phyloP scores from a whole-genome alignment of 2,113 vertebrate species.

The Oxyruncus cristatus region DNA sequence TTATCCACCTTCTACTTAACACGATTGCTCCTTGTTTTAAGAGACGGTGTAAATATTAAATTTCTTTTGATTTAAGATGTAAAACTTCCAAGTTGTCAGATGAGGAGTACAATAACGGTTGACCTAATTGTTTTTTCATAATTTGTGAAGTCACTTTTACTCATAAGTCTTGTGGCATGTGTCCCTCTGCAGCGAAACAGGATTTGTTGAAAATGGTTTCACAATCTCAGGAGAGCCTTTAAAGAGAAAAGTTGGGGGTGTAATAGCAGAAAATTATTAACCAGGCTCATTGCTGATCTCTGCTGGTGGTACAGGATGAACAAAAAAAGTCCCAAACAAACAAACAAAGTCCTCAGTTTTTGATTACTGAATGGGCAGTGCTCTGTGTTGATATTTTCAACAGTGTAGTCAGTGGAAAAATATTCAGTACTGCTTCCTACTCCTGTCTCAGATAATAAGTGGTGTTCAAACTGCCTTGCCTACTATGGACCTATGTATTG shows the following conservation, averaged over 20 bases:
- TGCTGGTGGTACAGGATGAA: not conserved
- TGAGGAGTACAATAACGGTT: not conserved
- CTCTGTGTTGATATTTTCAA: not conserved
- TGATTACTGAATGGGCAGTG: not conserved
- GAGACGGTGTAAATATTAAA: not conserved
- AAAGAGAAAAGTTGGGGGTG: accelerated
- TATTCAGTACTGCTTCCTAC: not conserved
- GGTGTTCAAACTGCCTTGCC: not conserved
- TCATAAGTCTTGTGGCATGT: not conserved
- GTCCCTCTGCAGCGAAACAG: not conserved
- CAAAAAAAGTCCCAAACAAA: not conserved
- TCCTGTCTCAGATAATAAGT: not conserved
- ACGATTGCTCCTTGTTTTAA: not conserved
- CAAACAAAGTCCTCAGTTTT: not conserved
- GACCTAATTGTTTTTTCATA: not conserved
- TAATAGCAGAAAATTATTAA: not conserved
- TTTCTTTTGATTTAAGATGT: not conserved
- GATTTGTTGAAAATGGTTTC: not conserved
- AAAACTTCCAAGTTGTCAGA: not conserved
- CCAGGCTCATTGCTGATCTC: not conserved
- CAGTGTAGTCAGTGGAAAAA: not conserved
- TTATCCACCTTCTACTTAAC: not conserved
- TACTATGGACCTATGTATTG: not conserved
- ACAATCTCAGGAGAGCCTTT: not conserved
- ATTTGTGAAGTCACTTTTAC: not conserved